Evolutionary conservation across 2,797 vertebrate genomes (phyloP).

Genomic region (Gallirallus australis): DNA sequence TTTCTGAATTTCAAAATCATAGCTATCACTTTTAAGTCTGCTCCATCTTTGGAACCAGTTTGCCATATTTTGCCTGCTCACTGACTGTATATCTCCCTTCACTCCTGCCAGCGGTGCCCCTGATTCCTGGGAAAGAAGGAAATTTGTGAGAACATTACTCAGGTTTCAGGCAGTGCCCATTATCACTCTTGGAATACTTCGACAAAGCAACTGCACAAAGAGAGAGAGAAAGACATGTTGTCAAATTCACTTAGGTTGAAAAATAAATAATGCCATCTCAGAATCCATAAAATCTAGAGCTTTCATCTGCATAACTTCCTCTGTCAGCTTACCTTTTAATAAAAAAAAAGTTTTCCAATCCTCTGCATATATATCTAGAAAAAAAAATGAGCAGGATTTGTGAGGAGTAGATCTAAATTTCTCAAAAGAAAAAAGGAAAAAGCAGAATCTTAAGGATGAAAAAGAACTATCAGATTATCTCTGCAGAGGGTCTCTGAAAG

Average conservation of each 20-base stretch:
- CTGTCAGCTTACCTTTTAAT: neutral
- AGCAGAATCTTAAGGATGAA: neutral
- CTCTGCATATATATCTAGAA: neutral
- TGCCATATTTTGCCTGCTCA: neutral
- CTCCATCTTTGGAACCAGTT: neutral
- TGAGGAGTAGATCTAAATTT: neutral
- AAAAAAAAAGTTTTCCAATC: neutral
- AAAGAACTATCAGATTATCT: neutral
- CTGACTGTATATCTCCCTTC: neutral
- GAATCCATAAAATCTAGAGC: neutral
- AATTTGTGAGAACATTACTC: constrained; percentile 37
- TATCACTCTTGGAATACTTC: constrained; percentile 40
- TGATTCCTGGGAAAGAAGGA: constrained; percentile 26
- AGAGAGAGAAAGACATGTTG: neutral
- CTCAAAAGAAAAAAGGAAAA: neutral
- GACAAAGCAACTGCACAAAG: neutral
- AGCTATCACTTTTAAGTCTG: neutral
- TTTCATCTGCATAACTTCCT: neutral
- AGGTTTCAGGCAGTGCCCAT: constrained; percentile 9
- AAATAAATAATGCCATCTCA: neutral
- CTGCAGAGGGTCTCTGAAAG: neutral
- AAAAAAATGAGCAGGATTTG: neutral
- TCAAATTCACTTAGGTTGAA: neutral
- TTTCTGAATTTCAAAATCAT: neutral
- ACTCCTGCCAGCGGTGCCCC: neutral